Conservation (phyloP, 2,113 vertebrate genomes). For the Planiliza haematocheilus region DNA sequence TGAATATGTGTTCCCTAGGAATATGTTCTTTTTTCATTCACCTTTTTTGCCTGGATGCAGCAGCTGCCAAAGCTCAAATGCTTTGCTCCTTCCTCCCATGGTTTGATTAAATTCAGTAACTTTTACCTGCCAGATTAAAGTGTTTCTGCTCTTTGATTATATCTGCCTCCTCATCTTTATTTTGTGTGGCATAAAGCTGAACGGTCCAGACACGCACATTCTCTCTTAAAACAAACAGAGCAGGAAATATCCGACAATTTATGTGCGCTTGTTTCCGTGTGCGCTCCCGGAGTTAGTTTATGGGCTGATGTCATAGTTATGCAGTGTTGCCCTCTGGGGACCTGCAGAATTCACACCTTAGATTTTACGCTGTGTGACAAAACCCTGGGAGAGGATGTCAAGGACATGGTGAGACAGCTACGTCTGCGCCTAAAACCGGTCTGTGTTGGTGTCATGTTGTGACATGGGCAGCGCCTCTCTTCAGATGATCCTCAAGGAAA, state of each 20-base stretch:
- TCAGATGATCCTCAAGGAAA: conserved; percentile 30
- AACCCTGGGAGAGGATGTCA: conserved; percentile 52
- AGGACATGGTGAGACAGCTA: conserved; percentile 58
- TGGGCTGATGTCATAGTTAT: conserved; percentile 79
- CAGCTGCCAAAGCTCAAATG: conserved; percentile 17
- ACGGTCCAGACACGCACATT: conserved; percentile 8
- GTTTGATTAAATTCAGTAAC: conserved; percentile 11
- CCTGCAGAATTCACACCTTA: conserved; percentile 73
- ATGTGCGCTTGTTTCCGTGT: conserved; percentile 21
- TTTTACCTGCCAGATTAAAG: conserved; percentile 1
- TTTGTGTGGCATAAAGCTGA: conserved; percentile 36
- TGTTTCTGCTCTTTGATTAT: conserved; percentile 34
- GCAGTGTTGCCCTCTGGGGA: conserved; percentile 63
- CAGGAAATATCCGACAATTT: conserved; percentile 35
- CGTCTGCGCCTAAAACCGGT: conserved; percentile 53
- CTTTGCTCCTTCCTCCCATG: conserved; percentile 5
- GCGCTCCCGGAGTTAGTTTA: conserved; percentile 60
- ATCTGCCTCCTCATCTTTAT: conserved; percentile 26
- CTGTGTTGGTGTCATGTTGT: conserved; percentile 5
- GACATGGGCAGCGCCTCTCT: not conserved
- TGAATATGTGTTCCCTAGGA: not conserved
- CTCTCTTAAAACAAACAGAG: conserved; percentile 56
- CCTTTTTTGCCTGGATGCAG: not conserved
- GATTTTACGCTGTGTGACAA: conserved; percentile 61
- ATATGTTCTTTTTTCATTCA: not conserved